These are phyloP conservation scores for Eristalis pertinax DNA, from an alignment of 2,888 invertebrate genomes.

Conservation along the genomic window DNA sequence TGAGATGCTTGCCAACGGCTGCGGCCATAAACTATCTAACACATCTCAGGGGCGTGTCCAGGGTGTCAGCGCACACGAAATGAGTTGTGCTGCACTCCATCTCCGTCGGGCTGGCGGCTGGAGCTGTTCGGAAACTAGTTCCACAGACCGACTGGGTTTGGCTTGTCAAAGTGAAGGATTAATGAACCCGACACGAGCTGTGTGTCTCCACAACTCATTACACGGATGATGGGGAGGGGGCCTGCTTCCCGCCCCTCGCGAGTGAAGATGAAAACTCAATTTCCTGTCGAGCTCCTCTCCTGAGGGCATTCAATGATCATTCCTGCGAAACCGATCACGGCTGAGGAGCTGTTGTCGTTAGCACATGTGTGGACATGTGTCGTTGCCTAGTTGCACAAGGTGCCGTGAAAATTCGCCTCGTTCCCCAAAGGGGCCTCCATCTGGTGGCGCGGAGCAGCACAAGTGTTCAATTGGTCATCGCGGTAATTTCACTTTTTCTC, in stretches of 20 bases:
- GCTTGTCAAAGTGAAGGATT: conserved; percentile 48
- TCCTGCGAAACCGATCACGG: conserved; percentile 57
- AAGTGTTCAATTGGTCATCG: conserved; percentile 42
- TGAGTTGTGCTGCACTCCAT: conserved; percentile 40
- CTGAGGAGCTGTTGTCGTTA: background rate
- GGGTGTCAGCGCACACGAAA: conserved; percentile 54
- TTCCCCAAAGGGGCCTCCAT: background rate
- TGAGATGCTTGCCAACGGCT: conserved; percentile 40
- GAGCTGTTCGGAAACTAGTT: too few relatives aligned
- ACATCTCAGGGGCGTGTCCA: conserved; percentile 60
- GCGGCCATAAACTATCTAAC: conserved; percentile 65
- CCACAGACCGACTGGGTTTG: too few relatives aligned
- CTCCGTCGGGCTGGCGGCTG: background rate
- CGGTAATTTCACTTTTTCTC: conserved; percentile 47
- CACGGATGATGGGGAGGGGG: background rate
- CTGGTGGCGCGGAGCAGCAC: conserved; percentile 17
- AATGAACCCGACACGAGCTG: conserved; percentile 40
- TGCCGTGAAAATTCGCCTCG: conserved; percentile 47
- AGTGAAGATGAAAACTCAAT: conserved; percentile 51
- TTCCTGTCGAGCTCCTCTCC: conserved; percentile 42
- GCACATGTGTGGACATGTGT: conserved; percentile 10
- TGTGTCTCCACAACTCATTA: too few relatives aligned
- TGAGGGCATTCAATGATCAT: conserved; percentile 40
- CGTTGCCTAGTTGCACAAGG: conserved; percentile 50
- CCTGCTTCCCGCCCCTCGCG: background rate